phyloP scores from a whole-genome alignment of 2,113 vertebrate species.

The Colossoma macropomum region DNA sequence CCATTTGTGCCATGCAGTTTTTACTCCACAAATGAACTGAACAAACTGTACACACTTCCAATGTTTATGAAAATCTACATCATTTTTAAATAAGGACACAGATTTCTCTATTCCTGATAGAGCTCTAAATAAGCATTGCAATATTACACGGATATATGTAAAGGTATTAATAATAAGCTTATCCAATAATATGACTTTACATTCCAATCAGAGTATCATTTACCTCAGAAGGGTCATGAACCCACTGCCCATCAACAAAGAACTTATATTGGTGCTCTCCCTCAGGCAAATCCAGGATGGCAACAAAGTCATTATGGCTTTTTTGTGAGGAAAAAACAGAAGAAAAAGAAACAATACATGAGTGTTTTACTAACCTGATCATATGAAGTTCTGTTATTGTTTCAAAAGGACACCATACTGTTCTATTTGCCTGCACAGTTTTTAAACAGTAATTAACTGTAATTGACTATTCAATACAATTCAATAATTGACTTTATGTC shows the following conservation, averaged over 20 bases:
- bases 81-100: too few relatives aligned
- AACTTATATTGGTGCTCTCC: conserved; percentile 99
- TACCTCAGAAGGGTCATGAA: conserved; percentile 95
- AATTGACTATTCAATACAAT: background rate
- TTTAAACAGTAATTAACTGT: background rate
- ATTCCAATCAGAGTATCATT: background rate
- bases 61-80: too few relatives aligned
- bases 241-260: conserved; percentile 98
- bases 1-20: too few relatives aligned
- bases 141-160: too few relatives aligned
- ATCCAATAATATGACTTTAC: too few relatives aligned
- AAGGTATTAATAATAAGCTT: too few relatives aligned
- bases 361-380: background rate
- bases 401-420: too few relatives aligned
- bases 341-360: background rate
- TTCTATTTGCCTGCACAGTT: background rate
- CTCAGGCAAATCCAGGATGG: conserved; percentile 94
- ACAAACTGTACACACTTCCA: background rate
- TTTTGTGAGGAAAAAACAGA: conserved; percentile 28
- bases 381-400: too few relatives aligned
- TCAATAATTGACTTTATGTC: background rate
- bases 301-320: conserved; percentile 97
- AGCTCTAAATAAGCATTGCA: too few relatives aligned
- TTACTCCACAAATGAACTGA: background rate
- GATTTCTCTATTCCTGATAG: background rate